Evolutionary conservation across 1,140 invertebrate genomes (phyloP).

Genomic region (Cyphomyrmex costatus): DNA sequence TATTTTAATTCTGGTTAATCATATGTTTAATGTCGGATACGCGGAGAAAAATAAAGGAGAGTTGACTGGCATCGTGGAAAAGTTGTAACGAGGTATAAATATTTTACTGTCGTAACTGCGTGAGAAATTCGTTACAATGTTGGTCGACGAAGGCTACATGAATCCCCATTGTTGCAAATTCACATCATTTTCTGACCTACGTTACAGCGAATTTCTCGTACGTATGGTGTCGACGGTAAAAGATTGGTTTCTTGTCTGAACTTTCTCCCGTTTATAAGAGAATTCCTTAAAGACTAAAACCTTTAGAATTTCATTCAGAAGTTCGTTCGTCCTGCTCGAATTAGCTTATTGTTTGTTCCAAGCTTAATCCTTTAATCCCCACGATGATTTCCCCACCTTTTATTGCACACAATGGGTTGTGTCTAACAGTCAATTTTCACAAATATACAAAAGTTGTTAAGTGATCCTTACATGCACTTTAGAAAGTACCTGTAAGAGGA

Average conservation of each 20-base stretch:
- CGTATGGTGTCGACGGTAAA: neutral
- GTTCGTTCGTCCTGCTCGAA: neutral
- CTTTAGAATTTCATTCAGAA: neutral
- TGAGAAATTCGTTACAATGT: neutral
- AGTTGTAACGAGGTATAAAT: neutral
- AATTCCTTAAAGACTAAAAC: neutral
- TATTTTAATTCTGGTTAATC: neutral
- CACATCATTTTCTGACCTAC: neutral
- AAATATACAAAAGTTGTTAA: too few relatives aligned
- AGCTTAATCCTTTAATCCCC: too few relatives aligned
- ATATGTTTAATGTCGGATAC: neutral
- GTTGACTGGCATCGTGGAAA: neutral
- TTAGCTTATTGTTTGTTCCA: neutral
- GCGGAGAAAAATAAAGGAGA: neutral
- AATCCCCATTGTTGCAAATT: conserved; percentile 4
- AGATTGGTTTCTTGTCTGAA: neutral
- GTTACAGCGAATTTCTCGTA: neutral
- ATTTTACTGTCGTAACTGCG: neutral
- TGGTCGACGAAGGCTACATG: neutral
- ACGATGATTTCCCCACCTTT: too few relatives aligned
- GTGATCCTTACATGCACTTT: too few relatives aligned
- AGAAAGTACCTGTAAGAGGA: too few relatives aligned
- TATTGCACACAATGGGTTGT: too few relatives aligned
- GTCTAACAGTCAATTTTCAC: too few relatives aligned
- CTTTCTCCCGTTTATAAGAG: conserved; percentile 1